Conservation (phyloP, 2,888 invertebrate species). For the Branchellion lobata region DNA sequence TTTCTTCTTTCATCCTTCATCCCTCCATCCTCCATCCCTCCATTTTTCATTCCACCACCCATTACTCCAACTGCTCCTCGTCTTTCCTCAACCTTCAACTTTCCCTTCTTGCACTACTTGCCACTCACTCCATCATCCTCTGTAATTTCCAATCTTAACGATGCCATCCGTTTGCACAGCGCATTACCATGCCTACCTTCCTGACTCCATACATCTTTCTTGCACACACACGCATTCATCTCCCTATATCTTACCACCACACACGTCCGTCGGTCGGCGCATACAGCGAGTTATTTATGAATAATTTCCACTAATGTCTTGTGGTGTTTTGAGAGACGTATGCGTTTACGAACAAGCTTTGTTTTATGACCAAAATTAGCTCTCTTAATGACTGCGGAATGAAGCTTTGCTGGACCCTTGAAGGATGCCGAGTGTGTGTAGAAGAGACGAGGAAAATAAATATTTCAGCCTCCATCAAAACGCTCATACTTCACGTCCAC, state of each 20-base stretch:
- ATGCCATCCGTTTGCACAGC: not conserved
- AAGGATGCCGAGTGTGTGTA: not conserved
- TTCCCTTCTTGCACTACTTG: no score
- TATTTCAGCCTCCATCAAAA: not conserved
- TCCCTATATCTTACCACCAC: no score
- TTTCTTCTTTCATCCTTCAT: no score
- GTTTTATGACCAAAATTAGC: no score
- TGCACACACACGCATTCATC: no score
- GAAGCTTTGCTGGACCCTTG: not conserved
- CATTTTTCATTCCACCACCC: not conserved
- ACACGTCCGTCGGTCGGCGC: no score
- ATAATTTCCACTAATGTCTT: not conserved
- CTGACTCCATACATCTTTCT: no score
- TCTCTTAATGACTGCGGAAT: not conserved
- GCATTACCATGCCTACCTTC: not conserved
- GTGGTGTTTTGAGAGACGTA: not conserved
- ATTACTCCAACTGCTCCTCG: not conserved
- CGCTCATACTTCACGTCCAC: not conserved
- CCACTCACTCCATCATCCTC: not conserved
- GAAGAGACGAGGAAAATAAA: not conserved
- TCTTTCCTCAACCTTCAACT: not conserved
- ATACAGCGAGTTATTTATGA: no score
- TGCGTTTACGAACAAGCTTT: no score
- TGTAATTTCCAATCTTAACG: slow-evolving; percentile 15
- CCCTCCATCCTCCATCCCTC: no score